Evolutionary conservation across 2,888 invertebrate genomes (phyloP).

Genomic region (Sylvicola cinctus): DNA sequence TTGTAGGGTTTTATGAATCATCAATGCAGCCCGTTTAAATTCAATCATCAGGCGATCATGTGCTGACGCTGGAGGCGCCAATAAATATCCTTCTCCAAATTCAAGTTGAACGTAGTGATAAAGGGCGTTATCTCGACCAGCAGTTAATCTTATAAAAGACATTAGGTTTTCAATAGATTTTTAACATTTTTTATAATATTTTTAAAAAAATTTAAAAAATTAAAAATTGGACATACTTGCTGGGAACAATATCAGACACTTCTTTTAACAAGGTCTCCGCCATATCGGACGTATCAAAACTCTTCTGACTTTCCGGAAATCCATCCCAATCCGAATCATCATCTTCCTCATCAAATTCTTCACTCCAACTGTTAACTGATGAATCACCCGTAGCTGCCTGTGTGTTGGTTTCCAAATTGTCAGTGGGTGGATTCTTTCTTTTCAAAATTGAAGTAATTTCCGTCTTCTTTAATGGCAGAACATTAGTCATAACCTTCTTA

Average conservation of each 20-base stretch:
- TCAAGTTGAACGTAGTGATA: constrained; percentile 60
- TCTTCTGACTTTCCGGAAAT: constrained; percentile 30
- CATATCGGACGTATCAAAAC: constrained; percentile 46
- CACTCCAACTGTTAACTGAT: constrained; percentile 17
- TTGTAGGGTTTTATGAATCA: constrained; percentile 51
- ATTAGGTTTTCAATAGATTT: no score
- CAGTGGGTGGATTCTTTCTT: constrained; percentile 29
- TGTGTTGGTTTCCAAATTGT: no score
- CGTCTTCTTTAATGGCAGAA: neutral
- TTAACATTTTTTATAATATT: neutral
- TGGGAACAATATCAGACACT: constrained; percentile 37
- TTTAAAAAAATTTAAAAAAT: neutral
- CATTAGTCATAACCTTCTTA: no score
- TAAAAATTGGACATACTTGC: constrained; percentile 6
- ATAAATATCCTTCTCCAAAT: constrained; percentile 43
- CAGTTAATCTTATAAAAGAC: constrained; percentile 32
- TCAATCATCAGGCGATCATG: constrained; percentile 39
- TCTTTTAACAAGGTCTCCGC: constrained; percentile 51
- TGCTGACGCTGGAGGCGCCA: constrained; percentile 33
- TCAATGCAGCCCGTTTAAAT: constrained; percentile 47
- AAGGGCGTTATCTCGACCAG: constrained; percentile 49
- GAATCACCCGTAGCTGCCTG: constrained; percentile 14
- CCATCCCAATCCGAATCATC: constrained; percentile 59
- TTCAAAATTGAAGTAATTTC: constrained; percentile 35
- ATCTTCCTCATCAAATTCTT: constrained; percentile 27